Evolutionary conservation across 2,888 invertebrate species (phyloP).

Genomic region (Drosophila longiperda): DNA sequence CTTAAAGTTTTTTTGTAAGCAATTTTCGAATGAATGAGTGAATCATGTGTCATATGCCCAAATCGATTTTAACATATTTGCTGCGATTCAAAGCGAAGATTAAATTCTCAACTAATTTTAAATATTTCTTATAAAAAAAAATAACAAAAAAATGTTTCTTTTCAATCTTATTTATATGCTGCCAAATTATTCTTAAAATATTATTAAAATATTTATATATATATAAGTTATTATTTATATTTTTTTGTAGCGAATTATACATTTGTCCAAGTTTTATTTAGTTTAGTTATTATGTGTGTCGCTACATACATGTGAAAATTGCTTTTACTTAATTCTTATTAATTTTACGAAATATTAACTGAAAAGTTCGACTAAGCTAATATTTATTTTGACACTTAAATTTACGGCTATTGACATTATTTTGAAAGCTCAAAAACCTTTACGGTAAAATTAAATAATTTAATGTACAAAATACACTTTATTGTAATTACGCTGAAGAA

Average conservation of each 20-base stretch:
- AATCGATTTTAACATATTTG: neutral
- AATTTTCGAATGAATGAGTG: slow-evolving; percentile 2
- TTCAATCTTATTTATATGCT: neutral
- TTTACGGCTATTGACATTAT: slow-evolving; percentile 1
- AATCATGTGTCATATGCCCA: slow-evolving; percentile 5
- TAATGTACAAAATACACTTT: neutral
- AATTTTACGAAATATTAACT: neutral
- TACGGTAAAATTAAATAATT: too few relatives aligned
- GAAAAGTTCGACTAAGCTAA: neutral
- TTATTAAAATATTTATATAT: neutral
- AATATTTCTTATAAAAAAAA: neutral
- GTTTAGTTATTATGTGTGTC: neutral
- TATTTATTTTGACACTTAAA: slow-evolving; percentile 1
- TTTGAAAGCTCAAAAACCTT: neutral
- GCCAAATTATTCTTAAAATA: neutral
- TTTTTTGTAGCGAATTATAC: neutral
- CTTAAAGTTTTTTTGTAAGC: neutral
- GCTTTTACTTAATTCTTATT: neutral
- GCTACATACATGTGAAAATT: neutral
- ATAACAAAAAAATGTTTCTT: too few relatives aligned
- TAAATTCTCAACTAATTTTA: neutral
- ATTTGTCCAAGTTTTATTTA: neutral
- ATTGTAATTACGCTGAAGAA: neutral
- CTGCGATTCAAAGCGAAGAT: neutral
- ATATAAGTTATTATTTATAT: neutral